Evolutionary conservation across 2,888 invertebrate genomes (phyloP).

Genomic region (Lochmaea crataegi): DNA sequence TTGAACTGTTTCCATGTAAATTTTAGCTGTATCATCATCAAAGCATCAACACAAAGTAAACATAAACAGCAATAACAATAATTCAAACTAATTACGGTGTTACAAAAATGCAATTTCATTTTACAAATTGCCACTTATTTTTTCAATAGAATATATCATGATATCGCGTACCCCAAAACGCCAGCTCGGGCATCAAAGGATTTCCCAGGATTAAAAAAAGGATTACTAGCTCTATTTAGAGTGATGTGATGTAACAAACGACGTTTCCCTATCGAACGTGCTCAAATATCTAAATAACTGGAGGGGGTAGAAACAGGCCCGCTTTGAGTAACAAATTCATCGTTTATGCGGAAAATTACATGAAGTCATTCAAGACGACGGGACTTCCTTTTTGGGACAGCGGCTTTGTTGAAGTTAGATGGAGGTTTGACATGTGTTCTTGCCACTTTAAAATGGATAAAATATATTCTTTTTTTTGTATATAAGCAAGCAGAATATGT

Average conservation of each 20-base stretch:
- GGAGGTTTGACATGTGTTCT: neutral
- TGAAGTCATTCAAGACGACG: neutral
- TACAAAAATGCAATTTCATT: neutral
- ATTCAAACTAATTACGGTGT: neutral
- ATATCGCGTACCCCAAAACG: neutral
- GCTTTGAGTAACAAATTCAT: neutral
- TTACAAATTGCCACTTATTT: conserved; percentile 6
- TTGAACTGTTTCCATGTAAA: neutral
- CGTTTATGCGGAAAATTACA: neutral
- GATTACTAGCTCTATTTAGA: conserved; percentile 8
- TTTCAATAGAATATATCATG: conserved; percentile 10
- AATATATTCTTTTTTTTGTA: too few species aligned
- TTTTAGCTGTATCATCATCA: neutral
- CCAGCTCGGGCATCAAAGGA: neutral
- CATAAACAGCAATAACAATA: neutral
- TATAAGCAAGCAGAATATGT: too few species aligned
- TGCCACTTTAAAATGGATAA: too few species aligned
- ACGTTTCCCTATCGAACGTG: conserved; percentile 30
- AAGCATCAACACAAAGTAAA: too few species aligned
- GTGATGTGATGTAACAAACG: conserved; percentile 25
- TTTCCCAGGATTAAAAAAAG: conserved; percentile 18
- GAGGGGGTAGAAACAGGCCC: conserved; percentile 8
- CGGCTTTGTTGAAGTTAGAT: neutral
- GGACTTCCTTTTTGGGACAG: neutral
- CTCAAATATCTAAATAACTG: conserved; percentile 14